Evolutionary conservation across 2,888 invertebrate genomes (phyloP).

Genomic region (Polylopha cassiicola): DNA sequence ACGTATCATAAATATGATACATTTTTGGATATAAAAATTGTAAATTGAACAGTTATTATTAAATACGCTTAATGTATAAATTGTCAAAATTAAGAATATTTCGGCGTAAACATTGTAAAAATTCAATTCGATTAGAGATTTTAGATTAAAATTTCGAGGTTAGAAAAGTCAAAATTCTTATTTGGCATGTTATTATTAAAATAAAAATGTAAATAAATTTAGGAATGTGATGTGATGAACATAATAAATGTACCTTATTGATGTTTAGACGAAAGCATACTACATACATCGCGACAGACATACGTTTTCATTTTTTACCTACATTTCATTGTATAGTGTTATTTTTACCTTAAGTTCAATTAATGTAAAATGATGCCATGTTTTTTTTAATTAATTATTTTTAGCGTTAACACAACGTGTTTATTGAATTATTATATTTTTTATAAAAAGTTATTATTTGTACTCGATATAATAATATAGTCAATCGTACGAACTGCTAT

Average conservation of each 20-base stretch:
- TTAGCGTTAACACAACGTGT: conserved; percentile 61
- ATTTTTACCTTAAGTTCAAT: conserved; percentile 43
- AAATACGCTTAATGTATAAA: conserved; percentile 36
- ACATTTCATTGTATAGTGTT: conserved; percentile 37
- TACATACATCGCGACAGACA: conserved; percentile 48
- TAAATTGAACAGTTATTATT: conserved; percentile 37
- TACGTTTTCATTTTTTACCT: conserved; percentile 29
- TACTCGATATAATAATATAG: conserved; percentile 60
- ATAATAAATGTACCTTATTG: conserved; percentile 57
- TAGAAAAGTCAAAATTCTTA: conserved; percentile 68
- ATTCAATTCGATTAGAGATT: conserved; percentile 58
- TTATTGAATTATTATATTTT: conserved; percentile 72
- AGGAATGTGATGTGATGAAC: conserved; percentile 68
- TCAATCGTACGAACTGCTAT: conserved; percentile 57
- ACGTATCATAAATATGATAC: conserved; percentile 32
- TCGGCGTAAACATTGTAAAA: conserved; percentile 67
- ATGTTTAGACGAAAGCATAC: conserved; percentile 53
- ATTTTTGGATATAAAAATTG: conserved; percentile 37
- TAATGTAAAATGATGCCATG: conserved; percentile 67
- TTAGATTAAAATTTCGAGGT: conserved; percentile 55
- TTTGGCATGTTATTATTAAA: conserved; percentile 66
- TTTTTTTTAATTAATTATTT: conserved; percentile 67
- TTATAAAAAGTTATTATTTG: conserved; percentile 70
- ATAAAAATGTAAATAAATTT: conserved; percentile 63
- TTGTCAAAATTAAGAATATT: conserved; percentile 61